Evolutionary conservation across 2,888 invertebrate genomes (phyloP).

Genomic region (Eupithecia pulchellata): DNA sequence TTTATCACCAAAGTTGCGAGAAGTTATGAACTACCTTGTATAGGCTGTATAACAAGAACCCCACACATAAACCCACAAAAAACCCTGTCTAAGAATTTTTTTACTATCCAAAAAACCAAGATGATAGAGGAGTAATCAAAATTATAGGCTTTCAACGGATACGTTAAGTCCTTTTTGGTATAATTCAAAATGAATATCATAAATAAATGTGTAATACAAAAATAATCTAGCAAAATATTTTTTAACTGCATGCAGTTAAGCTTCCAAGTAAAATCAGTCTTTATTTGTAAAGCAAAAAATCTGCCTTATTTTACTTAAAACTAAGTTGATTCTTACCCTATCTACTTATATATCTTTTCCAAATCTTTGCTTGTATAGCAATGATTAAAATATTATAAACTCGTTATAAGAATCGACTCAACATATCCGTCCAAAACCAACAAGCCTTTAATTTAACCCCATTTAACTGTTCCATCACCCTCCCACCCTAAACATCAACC

Average conservation of each 20-base stretch:
- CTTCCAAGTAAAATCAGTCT: not conserved
- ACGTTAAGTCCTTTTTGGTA: not conserved
- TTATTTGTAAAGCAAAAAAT: not conserved
- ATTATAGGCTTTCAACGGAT: not conserved
- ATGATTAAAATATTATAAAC: not conserved
- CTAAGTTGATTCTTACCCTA: not conserved
- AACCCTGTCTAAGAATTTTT: not conserved
- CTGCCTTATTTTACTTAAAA: not conserved
- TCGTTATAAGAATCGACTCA: not conserved
- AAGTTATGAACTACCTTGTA: slow-evolving; percentile 21
- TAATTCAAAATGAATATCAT: not conserved
- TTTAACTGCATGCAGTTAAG: not conserved
- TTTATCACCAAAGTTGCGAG: not conserved
- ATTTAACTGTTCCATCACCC: not conserved
- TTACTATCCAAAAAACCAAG: not conserved
- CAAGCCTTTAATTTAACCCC: not conserved
- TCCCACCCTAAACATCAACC: not conserved
- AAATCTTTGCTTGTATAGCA: not conserved
- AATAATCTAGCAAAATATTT: not conserved
- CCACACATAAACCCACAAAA: slow-evolving; percentile 20
- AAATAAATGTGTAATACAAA: not conserved
- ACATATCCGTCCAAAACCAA: slow-evolving; percentile 7
- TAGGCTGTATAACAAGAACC: slow-evolving; percentile 24
- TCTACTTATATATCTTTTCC: not conserved
- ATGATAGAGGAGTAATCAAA: not conserved